Base-by-base conservation (phyloP, 2,797 vertebrate genomes). In the Lacerta bilineata region DNA sequence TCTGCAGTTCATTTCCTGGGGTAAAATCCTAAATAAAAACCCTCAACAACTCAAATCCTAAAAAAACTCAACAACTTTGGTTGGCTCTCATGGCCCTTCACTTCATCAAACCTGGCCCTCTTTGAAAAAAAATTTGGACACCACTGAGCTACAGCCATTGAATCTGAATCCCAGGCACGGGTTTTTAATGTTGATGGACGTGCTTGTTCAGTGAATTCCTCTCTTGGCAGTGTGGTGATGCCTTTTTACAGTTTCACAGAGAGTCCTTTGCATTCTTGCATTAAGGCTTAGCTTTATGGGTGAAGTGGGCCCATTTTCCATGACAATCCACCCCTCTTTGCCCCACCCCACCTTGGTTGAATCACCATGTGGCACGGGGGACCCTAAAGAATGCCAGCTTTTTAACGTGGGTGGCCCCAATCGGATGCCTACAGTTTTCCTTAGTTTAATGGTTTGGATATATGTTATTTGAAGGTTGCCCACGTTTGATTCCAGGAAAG, bases 401-500 rank as follows among this genome's bases (percentile, higher is more conserved):
- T 86, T 88, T 46, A 90, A 89, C 4, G 90, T 83, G 50, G 74
- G 87, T 77, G 75, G 82, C 27, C 76, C 64, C 64, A 55, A 59
- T 27, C 43, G 55, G 61, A 83, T n/a, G 61, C 72, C 87, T 69
- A 64, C n/a, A 11, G 33, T 41, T 77, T 83, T 78, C 64, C 64
- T 71, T 46, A 33, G 50, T 84, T 84, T 80, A 80, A 46, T 36
- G 68, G 39, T 27, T 61, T 20, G 27, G 36, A 11, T 64, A 55
- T 25, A 72, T 36, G 29, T 75, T 82, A 23, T 80, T 84, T 77
- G 59, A 77, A 61, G 27, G 8, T 88, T 88, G 87, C 23, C 41
- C 17, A 10, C n/a, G 18, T 95, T 93, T 83, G 93, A 88, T 82
- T 25, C 88, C 46, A 88, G 92, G 91, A 91, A 95, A 94, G 92